Evolutionary conservation across 2,888 invertebrate genomes (phyloP).

Genomic region (Synergus laeviventris): DNA sequence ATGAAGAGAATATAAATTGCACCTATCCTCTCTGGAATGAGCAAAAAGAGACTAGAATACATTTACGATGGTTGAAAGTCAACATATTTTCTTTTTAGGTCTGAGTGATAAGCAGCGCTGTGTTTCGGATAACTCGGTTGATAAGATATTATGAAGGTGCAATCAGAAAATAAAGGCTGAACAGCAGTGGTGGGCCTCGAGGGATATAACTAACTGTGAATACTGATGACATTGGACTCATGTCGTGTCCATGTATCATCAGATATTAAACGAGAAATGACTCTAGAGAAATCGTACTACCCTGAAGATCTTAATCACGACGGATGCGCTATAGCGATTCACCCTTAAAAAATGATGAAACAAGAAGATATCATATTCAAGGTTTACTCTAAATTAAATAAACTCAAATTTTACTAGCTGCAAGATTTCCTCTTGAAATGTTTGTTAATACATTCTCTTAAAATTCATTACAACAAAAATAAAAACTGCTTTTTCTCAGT

Average conservation of each 20-base stretch:
- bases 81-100: not conserved
- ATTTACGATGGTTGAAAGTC: too few relatives aligned
- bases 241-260: conserved; percentile 33
- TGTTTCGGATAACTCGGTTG: not conserved
- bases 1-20: not conserved
- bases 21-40: not conserved
- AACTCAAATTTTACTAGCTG: not conserved
- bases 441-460: too few relatives aligned
- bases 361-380: not conserved
- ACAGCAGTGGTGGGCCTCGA: not conserved
- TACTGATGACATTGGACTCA: conserved; percentile 33
- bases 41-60: not conserved
- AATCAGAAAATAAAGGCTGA: conserved; percentile 24
- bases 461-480: too few relatives aligned
- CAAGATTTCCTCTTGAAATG: too few relatives aligned
- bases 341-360: conserved; percentile 16
- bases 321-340: not conserved
- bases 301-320: conserved; percentile 26
- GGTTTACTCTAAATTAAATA: not conserved
- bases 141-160: conserved; percentile 25
- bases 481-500: not conserved
- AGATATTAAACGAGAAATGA: conserved; percentile 35
- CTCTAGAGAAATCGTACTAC: conserved; percentile 30
- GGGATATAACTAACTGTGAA: conserved; percentile 34
- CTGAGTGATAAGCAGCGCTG: not conserved